phyloP scores from a whole-genome alignment of 2,888 invertebrate genomes.

The Drosophila tanythrix region DNA sequence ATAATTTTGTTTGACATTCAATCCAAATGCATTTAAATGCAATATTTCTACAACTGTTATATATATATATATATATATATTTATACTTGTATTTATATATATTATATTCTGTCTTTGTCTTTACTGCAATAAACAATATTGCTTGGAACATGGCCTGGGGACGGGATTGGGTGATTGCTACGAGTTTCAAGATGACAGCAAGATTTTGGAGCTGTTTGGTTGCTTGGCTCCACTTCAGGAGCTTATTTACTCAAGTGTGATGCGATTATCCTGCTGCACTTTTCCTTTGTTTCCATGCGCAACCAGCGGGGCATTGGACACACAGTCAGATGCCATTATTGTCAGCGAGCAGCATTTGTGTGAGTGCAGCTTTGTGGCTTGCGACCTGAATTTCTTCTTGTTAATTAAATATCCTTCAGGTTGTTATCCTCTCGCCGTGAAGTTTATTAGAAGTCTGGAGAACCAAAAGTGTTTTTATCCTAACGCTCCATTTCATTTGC shows the following conservation, averaged over 20 bases:
- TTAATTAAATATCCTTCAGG: constrained; percentile 68
- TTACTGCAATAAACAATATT: constrained; percentile 1
- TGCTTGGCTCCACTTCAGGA: constrained; percentile 69
- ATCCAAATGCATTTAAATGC: constrained; percentile 28
- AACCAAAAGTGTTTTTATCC: background rate
- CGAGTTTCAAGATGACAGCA: constrained; percentile 32
- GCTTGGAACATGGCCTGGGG: background rate
- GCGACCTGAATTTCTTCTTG: constrained; percentile 25
- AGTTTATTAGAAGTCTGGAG: constrained; percentile 46
- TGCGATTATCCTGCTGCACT: constrained; percentile 77
- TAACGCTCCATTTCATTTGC: constrained; percentile 47
- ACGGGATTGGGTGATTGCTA: background rate
- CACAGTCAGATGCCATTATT: constrained; percentile 26
- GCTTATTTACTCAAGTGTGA: constrained; percentile 81
- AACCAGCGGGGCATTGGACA: constrained; percentile 35
- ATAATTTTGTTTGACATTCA: constrained; percentile 15
- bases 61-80: background rate
- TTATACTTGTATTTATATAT: background rate
- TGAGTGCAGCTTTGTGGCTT: constrained; percentile 17
- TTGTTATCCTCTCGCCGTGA: constrained; percentile 52
- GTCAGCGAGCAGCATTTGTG: background rate
- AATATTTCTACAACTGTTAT: background rate
- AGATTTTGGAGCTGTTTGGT: constrained; percentile 47
- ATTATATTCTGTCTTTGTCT: background rate
- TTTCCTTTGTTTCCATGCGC: constrained; percentile 64